Percentiles rank a stretch among this genome's conserved stretches.
Conservation (phyloP, 2,888 invertebrate species). For the Ctena decussata region DNA sequence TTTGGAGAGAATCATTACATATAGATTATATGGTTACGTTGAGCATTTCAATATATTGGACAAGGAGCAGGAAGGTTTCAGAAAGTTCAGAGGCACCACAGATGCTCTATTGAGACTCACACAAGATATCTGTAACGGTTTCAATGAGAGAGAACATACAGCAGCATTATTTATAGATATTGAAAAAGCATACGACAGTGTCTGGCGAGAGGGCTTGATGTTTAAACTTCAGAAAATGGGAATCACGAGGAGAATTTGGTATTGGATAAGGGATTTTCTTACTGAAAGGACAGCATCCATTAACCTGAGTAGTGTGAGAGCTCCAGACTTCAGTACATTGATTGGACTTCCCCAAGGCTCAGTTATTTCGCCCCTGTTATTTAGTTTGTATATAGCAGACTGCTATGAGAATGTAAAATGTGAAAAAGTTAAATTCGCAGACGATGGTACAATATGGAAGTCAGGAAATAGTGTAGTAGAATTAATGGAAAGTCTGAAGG, state of each 20-base stretch:
- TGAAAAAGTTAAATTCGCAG: constrained; percentile 20
- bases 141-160: too few relatives aligned
- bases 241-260: too few relatives aligned
- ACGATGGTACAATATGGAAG: constrained; percentile 15
- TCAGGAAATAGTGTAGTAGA: not conserved
- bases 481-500: not conserved
- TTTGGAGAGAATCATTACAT: constrained; percentile 17
- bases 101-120: too few relatives aligned
- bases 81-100: too few relatives aligned
- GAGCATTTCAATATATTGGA: too few relatives aligned
- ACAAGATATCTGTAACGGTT: too few relatives aligned
- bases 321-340: not conserved
- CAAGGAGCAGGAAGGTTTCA: too few relatives aligned
- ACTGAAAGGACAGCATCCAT: not conserved
- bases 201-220: too few relatives aligned
- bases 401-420: not conserved
- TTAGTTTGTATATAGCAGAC: not conserved
- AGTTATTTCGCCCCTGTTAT: not conserved
- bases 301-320: not conserved
- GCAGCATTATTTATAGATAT: too few relatives aligned
- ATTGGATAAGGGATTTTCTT: too few relatives aligned
- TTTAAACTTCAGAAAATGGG: too few relatives aligned
- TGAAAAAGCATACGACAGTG: too few relatives aligned
- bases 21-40: constrained; percentile 23
- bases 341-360: constrained; percentile 22